Base-by-base conservation (phyloP, 1,140 invertebrate species). In the Aculops lycopersici region DNA sequence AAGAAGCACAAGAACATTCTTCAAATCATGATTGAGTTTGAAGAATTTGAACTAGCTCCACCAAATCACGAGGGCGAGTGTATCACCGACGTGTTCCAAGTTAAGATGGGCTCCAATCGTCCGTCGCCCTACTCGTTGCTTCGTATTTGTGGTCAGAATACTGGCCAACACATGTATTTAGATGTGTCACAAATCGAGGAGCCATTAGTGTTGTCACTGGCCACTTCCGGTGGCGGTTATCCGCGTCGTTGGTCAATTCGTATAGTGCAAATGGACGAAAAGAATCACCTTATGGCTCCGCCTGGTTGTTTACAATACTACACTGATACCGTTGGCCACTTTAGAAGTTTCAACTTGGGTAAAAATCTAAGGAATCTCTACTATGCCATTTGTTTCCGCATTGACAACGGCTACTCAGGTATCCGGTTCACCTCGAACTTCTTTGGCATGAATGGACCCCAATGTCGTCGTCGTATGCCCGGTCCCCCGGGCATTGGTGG, bases 251-350 rank as follows among this genome's bases (percentile, higher is more conserved):
- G 46, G 46, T 38, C 21, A 17, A 47, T 47, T 18, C 36, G 42
- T 2, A 17, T 43, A 12, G 40, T 38, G 13, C 39, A 43, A 20
- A 45, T 47, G 17, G 24, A 37, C 3, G 40, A 39, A 15, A 35
- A 40, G 3, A 45, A 41, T 37, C 19, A 15, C 37, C 13, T 67
- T 43, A 4, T 20, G 41, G 73, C 72, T 3, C 74, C 74, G 3
- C 63, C 64, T 36, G 73, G 73, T 20, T 80, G 75, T 53, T 58
- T 77, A 3, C 72, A 74, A 58, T 78, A 77, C 53, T 70, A 69
- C 50, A 68, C 64, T 17, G 62, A 58, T 3, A 45, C 56, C 2
- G 60, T 60, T 5, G 72, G 69, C 12, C 68, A 61, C 0, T 66
- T 77, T 14, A 64, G 54, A 20, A 74, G 72, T 52, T 80, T 79